These are phyloP conservation scores for Sturnira hondurensis DNA, from an alignment of 2,113 vertebrate genomes.

Conservation along the genomic window DNA sequence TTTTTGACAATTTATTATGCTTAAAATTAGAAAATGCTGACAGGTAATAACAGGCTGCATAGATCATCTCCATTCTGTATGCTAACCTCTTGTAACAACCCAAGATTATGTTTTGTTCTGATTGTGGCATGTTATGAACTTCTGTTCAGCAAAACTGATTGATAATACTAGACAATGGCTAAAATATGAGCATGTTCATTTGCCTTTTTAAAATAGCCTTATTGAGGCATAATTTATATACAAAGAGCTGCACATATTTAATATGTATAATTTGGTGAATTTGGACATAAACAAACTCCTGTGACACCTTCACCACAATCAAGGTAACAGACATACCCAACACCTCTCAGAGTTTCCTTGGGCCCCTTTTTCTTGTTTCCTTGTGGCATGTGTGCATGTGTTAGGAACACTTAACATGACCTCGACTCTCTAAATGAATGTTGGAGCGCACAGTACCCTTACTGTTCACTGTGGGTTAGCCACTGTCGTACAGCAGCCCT, in stretches of 20 bases:
- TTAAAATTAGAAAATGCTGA: not conserved
- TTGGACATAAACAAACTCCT: not conserved
- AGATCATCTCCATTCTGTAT: not conserved
- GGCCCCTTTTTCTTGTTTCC: not conserved
- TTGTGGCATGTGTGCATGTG: not conserved
- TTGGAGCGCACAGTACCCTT: not conserved
- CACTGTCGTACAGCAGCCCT: not conserved
- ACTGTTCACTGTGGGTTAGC: not conserved
- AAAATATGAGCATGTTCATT: not conserved
- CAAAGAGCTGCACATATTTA: not conserved
- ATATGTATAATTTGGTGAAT: not conserved
- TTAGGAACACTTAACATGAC: not conserved
- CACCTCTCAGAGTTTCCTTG: not conserved
- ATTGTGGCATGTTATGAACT: not conserved
- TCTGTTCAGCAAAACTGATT: not conserved
- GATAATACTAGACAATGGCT: not conserved
- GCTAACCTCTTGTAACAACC: not conserved
- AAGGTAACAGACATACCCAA: not conserved
- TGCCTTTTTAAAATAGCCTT: not conserved
- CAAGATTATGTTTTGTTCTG: not conserved
- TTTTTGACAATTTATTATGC: not conserved
- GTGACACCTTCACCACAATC: not conserved
- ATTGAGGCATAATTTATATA: not conserved
- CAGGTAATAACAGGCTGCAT: not conserved
- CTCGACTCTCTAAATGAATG: not conserved